Evolutionary conservation across 2,888 invertebrate species (phyloP).

Genomic region (Drosophila rellima): DNA sequence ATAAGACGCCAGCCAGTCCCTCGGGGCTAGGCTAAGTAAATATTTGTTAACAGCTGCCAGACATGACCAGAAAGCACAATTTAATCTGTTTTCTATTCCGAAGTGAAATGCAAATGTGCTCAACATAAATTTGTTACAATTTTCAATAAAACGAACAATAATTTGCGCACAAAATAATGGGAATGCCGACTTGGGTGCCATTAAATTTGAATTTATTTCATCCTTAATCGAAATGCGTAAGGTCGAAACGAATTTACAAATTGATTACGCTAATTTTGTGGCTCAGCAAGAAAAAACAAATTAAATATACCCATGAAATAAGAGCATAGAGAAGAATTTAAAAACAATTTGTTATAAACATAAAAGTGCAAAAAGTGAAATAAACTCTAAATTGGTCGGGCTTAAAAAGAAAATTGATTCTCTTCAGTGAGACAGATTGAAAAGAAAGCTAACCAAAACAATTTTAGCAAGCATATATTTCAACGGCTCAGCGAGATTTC

Average conservation of each 20-base stretch:
- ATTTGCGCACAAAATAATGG: conserved; percentile 43
- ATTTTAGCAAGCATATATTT: conserved; percentile 1
- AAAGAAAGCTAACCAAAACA: not conserved
- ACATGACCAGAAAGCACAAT: conserved; percentile 45
- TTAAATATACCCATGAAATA: conserved; percentile 26
- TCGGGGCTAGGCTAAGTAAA: conserved; percentile 26
- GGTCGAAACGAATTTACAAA: conserved; percentile 58
- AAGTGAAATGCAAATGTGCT: conserved; percentile 51
- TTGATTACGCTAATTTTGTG: conserved; percentile 72
- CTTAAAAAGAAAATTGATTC: conserved; percentile 1
- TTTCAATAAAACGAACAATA: conserved; percentile 48
- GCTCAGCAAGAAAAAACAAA: conserved; percentile 32
- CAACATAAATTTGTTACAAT: conserved; percentile 56
- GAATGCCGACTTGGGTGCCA: conserved; percentile 18
- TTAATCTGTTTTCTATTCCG: conserved; percentile 39
- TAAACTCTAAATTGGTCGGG: conserved; percentile 14
- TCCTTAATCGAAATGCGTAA: conserved; percentile 19
- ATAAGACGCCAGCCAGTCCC: conserved; percentile 33
- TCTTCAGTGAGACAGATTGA: not conserved
- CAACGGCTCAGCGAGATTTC: not conserved
- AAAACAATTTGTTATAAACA: conserved; percentile 34
- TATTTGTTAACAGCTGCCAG: conserved; percentile 32
- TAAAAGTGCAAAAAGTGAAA: conserved; percentile 16
- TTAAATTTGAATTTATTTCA: conserved; percentile 47
- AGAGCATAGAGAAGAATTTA: conserved; percentile 24